phyloP scores from a whole-genome alignment of 2,888 invertebrate genomes.

The Eristalinus sepulchralis region DNA sequence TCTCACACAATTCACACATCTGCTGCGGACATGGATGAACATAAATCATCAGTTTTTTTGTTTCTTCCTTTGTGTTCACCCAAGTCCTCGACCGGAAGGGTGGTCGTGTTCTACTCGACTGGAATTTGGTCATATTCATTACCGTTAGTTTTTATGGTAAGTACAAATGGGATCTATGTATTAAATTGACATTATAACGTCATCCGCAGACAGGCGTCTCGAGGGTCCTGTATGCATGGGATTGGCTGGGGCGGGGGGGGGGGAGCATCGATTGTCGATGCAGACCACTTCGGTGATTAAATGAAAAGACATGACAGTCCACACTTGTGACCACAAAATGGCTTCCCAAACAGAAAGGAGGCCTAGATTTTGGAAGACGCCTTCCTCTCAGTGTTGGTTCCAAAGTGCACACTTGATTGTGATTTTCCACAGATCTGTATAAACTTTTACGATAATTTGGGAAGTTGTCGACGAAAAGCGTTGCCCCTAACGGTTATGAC shows the following conservation, averaged over 20 bases:
- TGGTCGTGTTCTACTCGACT: constrained; percentile 10
- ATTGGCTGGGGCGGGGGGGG: no score
- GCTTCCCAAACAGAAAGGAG: neutral
- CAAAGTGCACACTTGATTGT: constrained; percentile 44
- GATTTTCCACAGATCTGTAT: constrained; percentile 43
- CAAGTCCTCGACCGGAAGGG: neutral
- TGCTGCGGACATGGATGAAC: constrained; percentile 56
- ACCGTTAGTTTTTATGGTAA: constrained; percentile 69
- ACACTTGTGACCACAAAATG: neutral
- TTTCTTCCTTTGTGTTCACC: constrained; percentile 23
- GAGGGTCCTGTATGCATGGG: neutral
- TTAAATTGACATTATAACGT: constrained; percentile 60
- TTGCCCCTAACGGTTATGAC: constrained; percentile 23
- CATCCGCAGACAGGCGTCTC: neutral
- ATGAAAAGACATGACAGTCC: constrained; percentile 38
- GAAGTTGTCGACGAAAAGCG: constrained; percentile 13
- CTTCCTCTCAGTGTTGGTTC: neutral
- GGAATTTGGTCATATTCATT: constrained; percentile 59
- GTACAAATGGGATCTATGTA: constrained; percentile 55
- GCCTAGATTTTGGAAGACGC: neutral
- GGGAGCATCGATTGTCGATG: constrained; percentile 47
- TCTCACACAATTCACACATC: constrained; percentile 38
- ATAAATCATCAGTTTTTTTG: constrained; percentile 55
- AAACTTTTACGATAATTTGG: constrained; percentile 59
- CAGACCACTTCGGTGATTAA: constrained; percentile 36